Base-by-base conservation (phyloP, 2,113 vertebrate species). In the Dicrurus megarhynchus region DNA sequence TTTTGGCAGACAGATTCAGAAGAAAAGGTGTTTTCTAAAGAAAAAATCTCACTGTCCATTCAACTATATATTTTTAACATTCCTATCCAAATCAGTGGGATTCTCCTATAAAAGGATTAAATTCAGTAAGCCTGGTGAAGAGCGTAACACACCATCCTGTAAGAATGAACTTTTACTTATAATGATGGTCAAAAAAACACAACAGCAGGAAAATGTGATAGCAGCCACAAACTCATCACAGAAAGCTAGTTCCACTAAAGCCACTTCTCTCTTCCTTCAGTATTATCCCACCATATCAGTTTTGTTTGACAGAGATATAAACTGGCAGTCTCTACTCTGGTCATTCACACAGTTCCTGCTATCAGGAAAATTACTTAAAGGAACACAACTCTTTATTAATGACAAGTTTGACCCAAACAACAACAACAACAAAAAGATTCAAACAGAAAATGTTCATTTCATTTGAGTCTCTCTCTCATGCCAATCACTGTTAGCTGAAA, bases 251-350 rank as follows among this genome's bases (percentile, higher is more conserved):
- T 64, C 24, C 35, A 59, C 13, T 16, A 44, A 63, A 92, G 55
- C 9, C 24, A 84, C 10, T 50, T 79, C 17, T 44, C 46, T 56
- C 35, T 44, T 42, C 39, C 69, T 79, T 59, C 35, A 53, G 41
- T 16, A 28, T 0, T 1, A 84, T 22, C 30, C 10, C 47, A 70
- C 6, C 41, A 41, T 1, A 56, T 3, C 47, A 37, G 18, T 47
- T 88, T 44, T 52, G 13, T 53, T 35, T 47, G 5, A 65, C 6
- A 85, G 9, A 77, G 24, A 86, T 18, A 19, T n/a, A 4, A 80
- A 84, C 5, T 35, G 13, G 16, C 11, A 47, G 28, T 42, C 53
- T 64, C 80, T 49, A 0, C 56, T 73, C 63, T 37, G 27, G 39
- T 52, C 59, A 70, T 8, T 80, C 32, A 68, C 16, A n/a, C 18